Evolutionary conservation across 1,140 invertebrate species (phyloP).

Genomic region (Solenopsis fugax): DNA sequence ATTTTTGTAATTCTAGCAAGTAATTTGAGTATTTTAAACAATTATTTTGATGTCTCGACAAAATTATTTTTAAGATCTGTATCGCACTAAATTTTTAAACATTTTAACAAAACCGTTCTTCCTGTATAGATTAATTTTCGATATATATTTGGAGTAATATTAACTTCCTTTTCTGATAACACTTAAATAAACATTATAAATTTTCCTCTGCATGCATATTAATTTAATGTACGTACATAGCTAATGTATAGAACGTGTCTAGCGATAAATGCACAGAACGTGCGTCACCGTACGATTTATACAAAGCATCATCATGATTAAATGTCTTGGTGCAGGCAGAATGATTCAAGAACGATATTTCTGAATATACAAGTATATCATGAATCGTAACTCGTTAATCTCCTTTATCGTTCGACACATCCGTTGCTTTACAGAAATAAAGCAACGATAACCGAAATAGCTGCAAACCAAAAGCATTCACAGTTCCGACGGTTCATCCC

Average conservation of each 20-base stretch:
- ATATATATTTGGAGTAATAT: neutral
- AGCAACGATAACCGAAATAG: neutral
- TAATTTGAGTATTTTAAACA: too few species aligned
- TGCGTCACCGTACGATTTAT: constrained; percentile 17
- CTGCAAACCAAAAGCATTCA: neutral
- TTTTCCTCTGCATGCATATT: neutral
- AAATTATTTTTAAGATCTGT: too few species aligned
- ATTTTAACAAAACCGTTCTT: too few species aligned
- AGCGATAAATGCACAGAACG: neutral
- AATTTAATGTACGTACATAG: constrained; percentile 14
- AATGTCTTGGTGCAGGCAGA: constrained; percentile 9
- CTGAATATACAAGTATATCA: neutral
- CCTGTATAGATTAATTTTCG: neutral
- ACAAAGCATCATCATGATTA: neutral
- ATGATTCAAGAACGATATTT: constrained; percentile 45
- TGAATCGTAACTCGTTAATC: constrained; percentile 23
- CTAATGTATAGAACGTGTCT: neutral
- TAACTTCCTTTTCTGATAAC: neutral
- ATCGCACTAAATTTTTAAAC: too few species aligned
- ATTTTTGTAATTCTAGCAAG: too few species aligned
- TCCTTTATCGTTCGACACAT: constrained; percentile 32
- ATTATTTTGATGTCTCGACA: too few species aligned
- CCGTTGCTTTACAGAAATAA: neutral
- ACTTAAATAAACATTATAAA: neutral
- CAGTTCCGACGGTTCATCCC: constrained; percentile 15